A percentile compares a stretch with the other conserved stretches of the same genome.
phyloP scores from a whole-genome alignment of 2,888 invertebrate genomes.

The Rhagium mordax region DNA sequence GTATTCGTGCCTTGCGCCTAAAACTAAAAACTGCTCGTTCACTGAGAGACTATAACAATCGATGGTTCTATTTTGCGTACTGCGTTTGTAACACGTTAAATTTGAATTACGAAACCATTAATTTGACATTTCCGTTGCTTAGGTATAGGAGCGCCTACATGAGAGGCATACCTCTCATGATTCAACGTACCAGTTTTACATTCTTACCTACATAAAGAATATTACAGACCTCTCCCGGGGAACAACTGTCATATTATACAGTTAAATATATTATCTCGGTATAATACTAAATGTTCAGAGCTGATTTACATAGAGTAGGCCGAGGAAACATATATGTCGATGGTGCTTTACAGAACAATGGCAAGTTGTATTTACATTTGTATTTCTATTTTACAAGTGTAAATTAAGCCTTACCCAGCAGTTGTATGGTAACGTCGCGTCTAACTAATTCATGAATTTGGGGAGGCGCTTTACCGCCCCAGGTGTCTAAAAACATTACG shows the following conservation, averaged over 20 bases:
- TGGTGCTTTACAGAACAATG: slow-evolving; percentile 15
- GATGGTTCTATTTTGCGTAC: no score
- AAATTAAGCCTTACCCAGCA: not conserved
- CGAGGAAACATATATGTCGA: not conserved
- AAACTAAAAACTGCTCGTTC: no score
- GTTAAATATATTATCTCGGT: not conserved
- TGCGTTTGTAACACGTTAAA: no score
- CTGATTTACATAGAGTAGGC: slow-evolving; percentile 13
- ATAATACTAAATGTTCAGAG: not conserved
- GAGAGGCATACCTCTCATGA: not conserved
- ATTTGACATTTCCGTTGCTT: not conserved
- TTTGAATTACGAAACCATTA: not conserved
- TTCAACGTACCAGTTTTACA: not conserved
- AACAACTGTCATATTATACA: not conserved
- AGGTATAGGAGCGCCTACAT: not conserved
- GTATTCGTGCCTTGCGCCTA: no score
- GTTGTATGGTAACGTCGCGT: not conserved
- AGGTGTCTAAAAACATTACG: no score
- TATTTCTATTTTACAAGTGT: slow-evolving; percentile 2
- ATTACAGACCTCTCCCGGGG: not conserved
- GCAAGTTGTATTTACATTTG: not conserved
- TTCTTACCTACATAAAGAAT: not conserved
- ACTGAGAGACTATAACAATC: no score
- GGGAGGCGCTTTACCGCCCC: no score
- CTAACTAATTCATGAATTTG: no score